phyloP scores from a whole-genome alignment of 2,888 invertebrate genomes.

The Kryphioiulus occultus region DNA sequence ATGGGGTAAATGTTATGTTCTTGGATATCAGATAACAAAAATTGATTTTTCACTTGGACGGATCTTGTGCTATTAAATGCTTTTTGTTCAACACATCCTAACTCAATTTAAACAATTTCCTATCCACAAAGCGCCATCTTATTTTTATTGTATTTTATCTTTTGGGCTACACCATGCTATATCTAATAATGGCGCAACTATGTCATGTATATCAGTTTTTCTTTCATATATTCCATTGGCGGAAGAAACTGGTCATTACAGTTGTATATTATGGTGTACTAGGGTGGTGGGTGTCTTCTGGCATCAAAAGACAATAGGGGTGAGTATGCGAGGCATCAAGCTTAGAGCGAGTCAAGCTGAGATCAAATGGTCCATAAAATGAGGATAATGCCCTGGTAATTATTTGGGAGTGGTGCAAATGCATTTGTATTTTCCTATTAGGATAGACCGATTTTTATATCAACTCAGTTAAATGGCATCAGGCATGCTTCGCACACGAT shows the following conservation, averaged over 20 bases:
- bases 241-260: not conserved
- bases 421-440: constrained; percentile 16
- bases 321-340: not conserved
- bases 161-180: not conserved
- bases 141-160: not conserved
- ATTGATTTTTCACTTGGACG: not conserved
- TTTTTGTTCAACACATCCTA: not conserved
- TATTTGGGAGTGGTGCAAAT: constrained; percentile 9
- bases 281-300: constrained; percentile 7
- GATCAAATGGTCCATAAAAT: constrained; percentile 23
- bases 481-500: not conserved
- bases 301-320: constrained; percentile 16
- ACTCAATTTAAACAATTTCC: not conserved
- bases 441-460: constrained; percentile 2
- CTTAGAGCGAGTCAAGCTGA: not conserved
- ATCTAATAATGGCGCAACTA: not conserved
- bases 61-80: not conserved
- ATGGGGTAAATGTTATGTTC: no score
- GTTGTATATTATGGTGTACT: not conserved
- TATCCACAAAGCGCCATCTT: not conserved
- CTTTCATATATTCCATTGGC: not conserved
- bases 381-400: constrained; percentile 17
- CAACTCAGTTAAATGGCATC: not conserved
- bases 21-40: no score
- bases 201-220: not conserved